These are phyloP conservation scores for Limenitis camilla DNA, from an alignment of 2,888 invertebrate genomes.

Conservation along the genomic window DNA sequence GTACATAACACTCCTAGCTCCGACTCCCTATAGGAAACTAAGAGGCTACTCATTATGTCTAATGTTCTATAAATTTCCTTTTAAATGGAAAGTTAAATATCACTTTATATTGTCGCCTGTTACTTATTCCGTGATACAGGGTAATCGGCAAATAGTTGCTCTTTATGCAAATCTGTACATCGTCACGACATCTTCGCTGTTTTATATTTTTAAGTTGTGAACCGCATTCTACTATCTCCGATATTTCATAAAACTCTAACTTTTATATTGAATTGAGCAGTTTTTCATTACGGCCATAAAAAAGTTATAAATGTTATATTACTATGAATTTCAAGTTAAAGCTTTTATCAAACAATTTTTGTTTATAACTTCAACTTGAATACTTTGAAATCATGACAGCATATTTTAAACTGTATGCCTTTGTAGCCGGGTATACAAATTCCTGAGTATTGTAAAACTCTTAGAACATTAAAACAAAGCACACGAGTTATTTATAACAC, in stretches of 20 bases:
- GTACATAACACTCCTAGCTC: too few relatives aligned
- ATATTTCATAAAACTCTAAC: constrained; percentile 23
- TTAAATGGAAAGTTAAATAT: too few relatives aligned
- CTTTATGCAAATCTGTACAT: constrained; percentile 61
- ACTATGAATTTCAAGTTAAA: too few relatives aligned
- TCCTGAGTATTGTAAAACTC: too few relatives aligned
- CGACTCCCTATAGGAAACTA: too few relatives aligned
- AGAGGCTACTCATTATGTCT: too few relatives aligned
- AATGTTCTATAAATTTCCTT: too few relatives aligned
- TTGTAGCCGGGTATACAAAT: too few relatives aligned
- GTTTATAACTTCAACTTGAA: background rate
- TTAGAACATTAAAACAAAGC: too few relatives aligned
- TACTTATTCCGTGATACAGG: constrained; percentile 29
- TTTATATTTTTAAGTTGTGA: constrained; percentile 34
- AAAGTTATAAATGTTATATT: constrained; percentile 1
- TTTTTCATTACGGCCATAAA: constrained; percentile 14
- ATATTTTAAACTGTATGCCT: too few relatives aligned
- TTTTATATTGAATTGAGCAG: constrained; percentile 16
- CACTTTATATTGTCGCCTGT: constrained; percentile 16
- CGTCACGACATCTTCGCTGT: constrained; percentile 51
- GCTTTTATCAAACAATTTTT: background rate
- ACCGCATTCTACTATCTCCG: constrained; percentile 24
- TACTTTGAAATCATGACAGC: too few relatives aligned
- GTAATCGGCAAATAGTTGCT: constrained; percentile 53
- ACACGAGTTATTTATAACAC: too few relatives aligned